phyloP scores from a whole-genome alignment of 2,113 vertebrate genomes.

The Dinomys branickii region DNA sequence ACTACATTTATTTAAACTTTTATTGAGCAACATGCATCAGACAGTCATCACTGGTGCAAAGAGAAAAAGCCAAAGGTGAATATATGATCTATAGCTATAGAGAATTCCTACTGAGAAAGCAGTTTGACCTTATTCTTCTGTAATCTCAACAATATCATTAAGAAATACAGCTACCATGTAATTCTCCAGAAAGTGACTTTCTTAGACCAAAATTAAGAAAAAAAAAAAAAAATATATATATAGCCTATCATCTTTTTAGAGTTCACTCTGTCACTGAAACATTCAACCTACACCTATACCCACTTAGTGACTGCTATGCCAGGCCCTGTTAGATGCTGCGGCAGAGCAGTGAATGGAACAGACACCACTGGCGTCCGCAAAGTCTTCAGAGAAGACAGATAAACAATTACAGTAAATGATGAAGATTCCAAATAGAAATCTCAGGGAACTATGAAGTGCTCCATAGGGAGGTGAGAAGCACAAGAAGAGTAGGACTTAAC shows the following conservation, averaged over 20 bases:
- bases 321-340: not conserved
- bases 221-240: not conserved
- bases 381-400: not conserved
- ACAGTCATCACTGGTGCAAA: not conserved
- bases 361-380: not conserved
- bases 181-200: not conserved
- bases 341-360: not conserved
- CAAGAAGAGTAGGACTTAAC: not conserved
- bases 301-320: not conserved
- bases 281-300: not conserved
- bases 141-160: not conserved
- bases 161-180: not conserved
- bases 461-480: not conserved
- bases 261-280: not conserved
- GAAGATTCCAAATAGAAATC: not conserved
- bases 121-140: not conserved
- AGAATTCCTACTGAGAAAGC: not conserved
- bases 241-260: not conserved
- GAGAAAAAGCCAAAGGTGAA: not conserved
- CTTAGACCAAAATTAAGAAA: not conserved
- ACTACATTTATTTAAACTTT: not conserved
- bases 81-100: no score
- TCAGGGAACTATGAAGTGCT: not conserved
- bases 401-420: not conserved
- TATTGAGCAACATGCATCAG: not conserved